Evolutionary conservation across 2,113 vertebrate species (phyloP).

Genomic region (Spilogale gracilis): DNA sequence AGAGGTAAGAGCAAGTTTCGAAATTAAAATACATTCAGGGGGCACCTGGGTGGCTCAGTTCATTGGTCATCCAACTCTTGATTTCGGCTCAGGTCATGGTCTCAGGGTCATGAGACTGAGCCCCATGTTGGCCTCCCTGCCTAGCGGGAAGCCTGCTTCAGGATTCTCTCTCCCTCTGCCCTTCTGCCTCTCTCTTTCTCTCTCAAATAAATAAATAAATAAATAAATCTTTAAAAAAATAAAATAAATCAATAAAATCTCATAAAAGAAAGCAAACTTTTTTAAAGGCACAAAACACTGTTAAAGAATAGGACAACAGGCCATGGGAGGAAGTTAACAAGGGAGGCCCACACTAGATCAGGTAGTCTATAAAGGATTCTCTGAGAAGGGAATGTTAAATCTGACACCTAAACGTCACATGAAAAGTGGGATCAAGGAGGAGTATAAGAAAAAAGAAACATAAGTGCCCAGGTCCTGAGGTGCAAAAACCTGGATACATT

Average conservation of each 20-base stretch:
- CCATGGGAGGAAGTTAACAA: not conserved
- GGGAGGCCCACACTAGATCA: not conserved
- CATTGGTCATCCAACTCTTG: not conserved
- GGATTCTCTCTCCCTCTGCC: not conserved
- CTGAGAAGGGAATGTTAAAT: not conserved
- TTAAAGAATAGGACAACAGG: not conserved
- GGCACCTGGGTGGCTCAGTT: not conserved
- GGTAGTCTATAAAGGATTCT: not conserved
- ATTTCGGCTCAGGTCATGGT: not conserved
- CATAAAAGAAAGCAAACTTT: not conserved
- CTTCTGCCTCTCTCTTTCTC: not conserved
- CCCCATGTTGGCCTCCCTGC: not conserved
- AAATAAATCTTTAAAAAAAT: not conserved
- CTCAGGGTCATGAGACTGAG: not conserved
- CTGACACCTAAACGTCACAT: not conserved
- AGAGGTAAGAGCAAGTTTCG: slow-evolving; percentile 34
- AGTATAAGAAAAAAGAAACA: not conserved
- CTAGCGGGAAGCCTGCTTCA: not conserved
- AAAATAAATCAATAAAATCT: not conserved
- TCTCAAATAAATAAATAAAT: not conserved
- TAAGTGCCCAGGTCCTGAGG: not conserved
- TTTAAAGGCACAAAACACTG: not conserved
- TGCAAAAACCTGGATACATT: not conserved
- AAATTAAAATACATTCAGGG: not conserved
- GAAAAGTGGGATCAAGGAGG: not conserved